A percentile compares a stretch with the other conserved stretches of the same genome.
Evolutionary conservation across 2,888 invertebrate species (phyloP).

Genomic region (Adelognathus sp.): DNA sequence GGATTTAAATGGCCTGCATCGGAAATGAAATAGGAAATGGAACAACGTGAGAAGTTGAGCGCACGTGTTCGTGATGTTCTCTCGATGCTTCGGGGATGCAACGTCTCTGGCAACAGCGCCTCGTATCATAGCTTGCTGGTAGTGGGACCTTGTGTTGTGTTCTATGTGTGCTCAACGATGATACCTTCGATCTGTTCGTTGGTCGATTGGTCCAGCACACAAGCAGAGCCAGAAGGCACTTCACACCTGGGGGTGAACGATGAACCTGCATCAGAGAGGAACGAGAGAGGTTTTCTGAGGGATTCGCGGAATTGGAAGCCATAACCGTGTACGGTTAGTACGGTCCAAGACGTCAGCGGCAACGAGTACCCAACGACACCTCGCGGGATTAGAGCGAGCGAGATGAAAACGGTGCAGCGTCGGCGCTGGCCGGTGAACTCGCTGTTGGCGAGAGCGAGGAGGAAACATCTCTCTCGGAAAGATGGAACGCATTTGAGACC

Average conservation of each 20-base stretch:
- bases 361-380: conserved; percentile 33
- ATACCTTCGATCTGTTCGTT: conserved; percentile 37
- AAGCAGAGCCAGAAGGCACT: background rate
- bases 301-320: conserved; percentile 62
- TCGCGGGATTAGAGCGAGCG: conserved; percentile 38
- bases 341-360: conserved; percentile 54
- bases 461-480: conserved; percentile 14
- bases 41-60: conserved; percentile 68
- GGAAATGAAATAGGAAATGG: conserved; percentile 80
- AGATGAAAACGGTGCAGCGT: conserved; percentile 10
- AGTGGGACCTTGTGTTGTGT: background rate
- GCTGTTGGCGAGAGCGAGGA: conserved; percentile 17
- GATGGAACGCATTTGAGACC: conserved; percentile 45
- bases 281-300: conserved; percentile 40
- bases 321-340: conserved; percentile 60
- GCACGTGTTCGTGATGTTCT: background rate
- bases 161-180: conserved; percentile 1
- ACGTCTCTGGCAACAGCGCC: conserved; percentile 19
- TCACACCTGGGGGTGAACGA: conserved; percentile 19
- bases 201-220: conserved; percentile 27
- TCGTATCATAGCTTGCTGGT: background rate
- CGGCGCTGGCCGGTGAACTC: background rate
- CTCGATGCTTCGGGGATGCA: conserved; percentile 44
- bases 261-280: conserved; percentile 5
- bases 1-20: conserved; percentile 76